A percentile compares a stretch with the other conserved stretches of the same genome.
Evolutionary conservation across 2,113 vertebrate species (phyloP).

Genomic region (Progne subis): DNA sequence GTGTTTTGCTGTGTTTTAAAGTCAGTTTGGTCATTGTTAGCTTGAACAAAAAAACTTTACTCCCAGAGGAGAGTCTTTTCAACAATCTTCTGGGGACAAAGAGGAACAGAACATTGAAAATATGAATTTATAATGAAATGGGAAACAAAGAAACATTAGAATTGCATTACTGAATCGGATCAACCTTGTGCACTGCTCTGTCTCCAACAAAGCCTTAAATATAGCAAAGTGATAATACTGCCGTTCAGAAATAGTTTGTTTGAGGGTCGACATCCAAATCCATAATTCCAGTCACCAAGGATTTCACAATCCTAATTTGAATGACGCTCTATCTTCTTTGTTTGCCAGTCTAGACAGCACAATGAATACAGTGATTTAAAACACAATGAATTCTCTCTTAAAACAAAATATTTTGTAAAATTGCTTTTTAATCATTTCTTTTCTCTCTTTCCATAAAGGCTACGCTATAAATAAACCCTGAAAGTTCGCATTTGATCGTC

Average conservation of each 20-base stretch:
- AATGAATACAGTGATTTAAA: constrained; percentile 72
- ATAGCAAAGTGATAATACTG: constrained; percentile 72
- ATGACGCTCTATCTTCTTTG: constrained; percentile 72
- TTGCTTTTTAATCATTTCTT: constrained; percentile 80
- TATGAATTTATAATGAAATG: constrained; percentile 74
- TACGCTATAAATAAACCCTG: constrained; percentile 79
- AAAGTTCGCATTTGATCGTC: constrained; percentile 77
- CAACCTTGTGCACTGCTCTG: constrained; percentile 48
- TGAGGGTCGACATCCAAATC: constrained; percentile 72
- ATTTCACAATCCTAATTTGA: constrained; percentile 64
- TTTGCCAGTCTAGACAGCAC: constrained; percentile 76
- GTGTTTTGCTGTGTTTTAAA: constrained; percentile 36
- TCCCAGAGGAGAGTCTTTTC: constrained; percentile 66
- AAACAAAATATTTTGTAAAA: constrained; percentile 80
- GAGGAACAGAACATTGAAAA: constrained; percentile 67
- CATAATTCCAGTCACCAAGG: constrained; percentile 68
- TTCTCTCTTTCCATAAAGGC: constrained; percentile 74
- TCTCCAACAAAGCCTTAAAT: constrained; percentile 67
- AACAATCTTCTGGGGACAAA: constrained; percentile 58
- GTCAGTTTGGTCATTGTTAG: constrained; percentile 57
- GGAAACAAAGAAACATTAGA: constrained; percentile 65
- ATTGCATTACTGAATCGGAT: constrained; percentile 37
- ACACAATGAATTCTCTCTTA: constrained; percentile 79
- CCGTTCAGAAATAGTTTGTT: constrained; percentile 71
- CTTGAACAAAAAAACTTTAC: constrained; percentile 68